Evolutionary conservation across 2,797 vertebrate species (phyloP).

Genomic region (Mus caroli): DNA sequence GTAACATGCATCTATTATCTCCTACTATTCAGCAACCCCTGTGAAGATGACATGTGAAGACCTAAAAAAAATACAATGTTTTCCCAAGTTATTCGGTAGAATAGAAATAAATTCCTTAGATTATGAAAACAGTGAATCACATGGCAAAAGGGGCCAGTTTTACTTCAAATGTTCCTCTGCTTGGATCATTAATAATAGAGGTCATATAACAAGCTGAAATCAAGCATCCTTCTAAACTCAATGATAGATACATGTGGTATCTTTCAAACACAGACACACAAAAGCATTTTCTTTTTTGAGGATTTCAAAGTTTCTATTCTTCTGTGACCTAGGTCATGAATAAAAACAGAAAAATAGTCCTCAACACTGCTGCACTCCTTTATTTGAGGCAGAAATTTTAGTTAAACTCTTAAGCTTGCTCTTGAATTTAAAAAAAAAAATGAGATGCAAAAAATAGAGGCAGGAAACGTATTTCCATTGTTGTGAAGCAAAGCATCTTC

Average conservation of each 20-base stretch:
- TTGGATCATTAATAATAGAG: slow-evolving; percentile 51
- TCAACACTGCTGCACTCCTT: slow-evolving; percentile 45
- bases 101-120: slow-evolving; percentile 19
- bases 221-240: slow-evolving; percentile 52
- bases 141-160: slow-evolving; percentile 10
- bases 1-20: neutral
- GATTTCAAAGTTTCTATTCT: slow-evolving; percentile 39
- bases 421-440: slow-evolving; percentile 39
- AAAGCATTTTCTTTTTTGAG: neutral
- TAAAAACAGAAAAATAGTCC: slow-evolving; percentile 70
- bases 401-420: slow-evolving; percentile 66
- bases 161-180: slow-evolving; percentile 45
- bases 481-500: slow-evolving; percentile 58
- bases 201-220: slow-evolving; percentile 50
- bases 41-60: slow-evolving; percentile 38
- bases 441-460: slow-evolving; percentile 15
- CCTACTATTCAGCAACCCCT: slow-evolving; percentile 46
- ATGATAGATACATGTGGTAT: slow-evolving; percentile 37
- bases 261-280: slow-evolving; percentile 46
- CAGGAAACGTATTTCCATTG: slow-evolving; percentile 63
- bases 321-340: slow-evolving; percentile 58
- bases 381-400: slow-evolving; percentile 61
- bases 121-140: slow-evolving; percentile 24
- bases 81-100: slow-evolving; percentile 54
- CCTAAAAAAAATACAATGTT: slow-evolving; percentile 40